Evolutionary conservation across 2,797 vertebrate genomes (phyloP), one percentile per base, ranked within the genome.

Genomic region (Chelon auratus): DNA sequence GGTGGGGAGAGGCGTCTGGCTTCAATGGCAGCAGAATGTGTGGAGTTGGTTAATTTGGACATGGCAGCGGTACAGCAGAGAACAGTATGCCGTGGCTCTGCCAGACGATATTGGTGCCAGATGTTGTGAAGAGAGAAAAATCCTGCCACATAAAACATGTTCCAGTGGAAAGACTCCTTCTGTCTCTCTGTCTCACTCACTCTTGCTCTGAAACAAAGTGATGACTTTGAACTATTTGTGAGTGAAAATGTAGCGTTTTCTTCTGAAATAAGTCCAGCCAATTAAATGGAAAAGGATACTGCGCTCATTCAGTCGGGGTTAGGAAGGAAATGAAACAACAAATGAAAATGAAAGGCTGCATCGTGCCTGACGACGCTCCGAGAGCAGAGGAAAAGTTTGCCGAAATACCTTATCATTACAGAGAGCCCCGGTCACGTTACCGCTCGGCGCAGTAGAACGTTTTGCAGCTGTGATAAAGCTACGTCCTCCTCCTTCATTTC

Each of bases 81-180:
- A 92, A 92, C 92, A 92, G 90, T 94, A 91, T 81, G 72, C 82
- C 74, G 68, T 70, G 22, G 90, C 87, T 77, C 82, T 90, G 94
- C 92, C 92, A 90, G 93, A 89, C 68, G 53, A 90, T 90, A 92
- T 96, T 93, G 92, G 93, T 95, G 95, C 96, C 96, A 96, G 96
- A 96, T 95, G 95, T 94, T 93, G 93, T 73, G 79, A 79, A 84
- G 85, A 93, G 92, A 90, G 86, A 91, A 83, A 86, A 91, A 85
- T 89, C 85, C 91, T 94, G 93, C 95, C 94, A 92, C 92, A 93
- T 92, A 92, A 93, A 96, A 94, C 88, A 83, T 88, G 87, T 85
- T 91, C 85, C 92, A 90, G 54, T 92, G 94, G 94, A 94, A 90
- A 88, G 77, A 78, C 85, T 90, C 78, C 76, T 72, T 72, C 84